A percentile compares a stretch with the other conserved stretches of the same genome.
Evolutionary conservation across 2,113 vertebrate species (phyloP).

Genomic region (Dendropsophus ebraccatus): DNA sequence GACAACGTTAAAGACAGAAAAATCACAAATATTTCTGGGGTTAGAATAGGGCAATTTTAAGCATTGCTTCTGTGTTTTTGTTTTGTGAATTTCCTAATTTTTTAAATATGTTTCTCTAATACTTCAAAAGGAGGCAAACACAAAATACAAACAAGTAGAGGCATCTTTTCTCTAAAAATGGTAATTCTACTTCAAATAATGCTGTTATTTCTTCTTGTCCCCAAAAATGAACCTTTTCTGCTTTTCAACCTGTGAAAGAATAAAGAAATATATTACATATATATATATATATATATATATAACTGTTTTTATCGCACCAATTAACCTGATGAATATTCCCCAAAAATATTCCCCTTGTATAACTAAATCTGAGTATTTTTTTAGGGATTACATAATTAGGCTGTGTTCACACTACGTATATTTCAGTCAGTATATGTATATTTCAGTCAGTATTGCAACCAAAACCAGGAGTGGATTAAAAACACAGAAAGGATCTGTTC

Average conservation of each 20-base stretch:
- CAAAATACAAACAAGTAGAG: not conserved
- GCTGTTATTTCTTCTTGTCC: conserved; percentile 73
- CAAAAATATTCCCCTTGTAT: not conserved
- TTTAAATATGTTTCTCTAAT: not conserved
- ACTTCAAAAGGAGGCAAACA: not conserved
- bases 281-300: conserved; percentile 1
- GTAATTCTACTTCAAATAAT: not conserved
- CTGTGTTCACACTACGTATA: no score
- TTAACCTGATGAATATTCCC: not conserved
- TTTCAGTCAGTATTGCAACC: no score
- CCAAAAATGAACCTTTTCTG: conserved; percentile 76
- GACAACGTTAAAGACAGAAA: no score
- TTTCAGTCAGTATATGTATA: no score
- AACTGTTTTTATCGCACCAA: not conserved
- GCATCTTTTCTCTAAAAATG: not conserved
- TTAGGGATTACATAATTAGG: no score
- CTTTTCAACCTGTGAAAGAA: conserved; percentile 75
- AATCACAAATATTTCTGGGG: no score
- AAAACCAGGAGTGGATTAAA: no score
- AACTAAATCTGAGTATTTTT: not conserved
- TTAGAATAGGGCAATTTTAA: no score
- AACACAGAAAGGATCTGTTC: no score
- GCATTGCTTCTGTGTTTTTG: not conserved
- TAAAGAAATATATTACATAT: not conserved
- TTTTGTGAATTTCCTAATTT: not conserved